phyloP scores from a whole-genome alignment of 2,888 invertebrate genomes.

The Ochropacha duplaris region DNA sequence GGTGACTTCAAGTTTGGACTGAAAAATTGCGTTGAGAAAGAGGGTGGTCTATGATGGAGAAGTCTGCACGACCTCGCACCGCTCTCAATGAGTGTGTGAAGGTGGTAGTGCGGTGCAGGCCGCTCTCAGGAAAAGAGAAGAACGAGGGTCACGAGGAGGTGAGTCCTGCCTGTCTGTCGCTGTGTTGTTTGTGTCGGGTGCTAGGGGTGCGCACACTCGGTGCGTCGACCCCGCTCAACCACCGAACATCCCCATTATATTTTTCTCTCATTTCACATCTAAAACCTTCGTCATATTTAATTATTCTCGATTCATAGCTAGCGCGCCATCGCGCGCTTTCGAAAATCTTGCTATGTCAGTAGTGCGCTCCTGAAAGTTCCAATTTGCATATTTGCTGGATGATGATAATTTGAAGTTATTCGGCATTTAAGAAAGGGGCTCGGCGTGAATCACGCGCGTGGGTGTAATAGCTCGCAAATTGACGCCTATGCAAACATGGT shows the following conservation, averaged over 20 bases:
- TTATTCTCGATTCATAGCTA: background rate
- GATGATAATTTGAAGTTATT: background rate
- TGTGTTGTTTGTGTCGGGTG: constrained; percentile 32
- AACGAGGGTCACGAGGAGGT: constrained; percentile 87
- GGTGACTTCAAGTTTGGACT: constrained; percentile 63
- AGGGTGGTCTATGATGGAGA: constrained; percentile 72
- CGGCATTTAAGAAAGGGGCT: constrained; percentile 18
- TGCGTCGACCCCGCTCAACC: constrained; percentile 45
- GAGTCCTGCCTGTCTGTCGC: constrained; percentile 33
- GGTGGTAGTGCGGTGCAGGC: constrained; percentile 98
- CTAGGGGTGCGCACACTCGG: constrained; percentile 43
- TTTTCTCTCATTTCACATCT: constrained; percentile 12
- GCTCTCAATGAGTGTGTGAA: constrained; percentile 93
- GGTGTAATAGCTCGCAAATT: constrained; percentile 23
- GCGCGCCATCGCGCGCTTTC: background rate
- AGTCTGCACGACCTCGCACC: constrained; percentile 76
- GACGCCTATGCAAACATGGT: constrained; percentile 24
- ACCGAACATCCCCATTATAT: constrained; percentile 18
- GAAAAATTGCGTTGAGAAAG: constrained; percentile 47
- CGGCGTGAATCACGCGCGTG: constrained; percentile 25
- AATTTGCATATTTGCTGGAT: background rate
- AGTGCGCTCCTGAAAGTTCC: background rate
- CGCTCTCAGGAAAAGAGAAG: constrained; percentile 94
- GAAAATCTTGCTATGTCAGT: background rate
- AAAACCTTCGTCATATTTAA: constrained; percentile 6